Evolutionary conservation across 2,113 vertebrate species (phyloP).

Genomic region (Leptodactylus fuscus): DNA sequence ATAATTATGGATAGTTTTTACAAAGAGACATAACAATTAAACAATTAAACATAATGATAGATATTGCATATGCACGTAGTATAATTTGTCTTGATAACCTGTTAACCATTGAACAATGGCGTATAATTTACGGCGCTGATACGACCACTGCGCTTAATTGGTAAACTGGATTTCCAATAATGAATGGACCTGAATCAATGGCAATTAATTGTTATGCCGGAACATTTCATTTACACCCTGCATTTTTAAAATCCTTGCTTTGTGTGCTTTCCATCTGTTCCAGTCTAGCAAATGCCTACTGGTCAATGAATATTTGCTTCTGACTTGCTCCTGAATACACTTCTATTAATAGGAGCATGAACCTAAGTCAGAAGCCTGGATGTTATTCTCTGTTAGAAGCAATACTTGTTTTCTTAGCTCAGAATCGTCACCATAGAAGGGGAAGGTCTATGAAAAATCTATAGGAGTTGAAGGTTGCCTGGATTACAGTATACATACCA

Average conservation of each 20-base stretch:
- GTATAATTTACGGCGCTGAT: background rate
- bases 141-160: background rate
- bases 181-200: conserved; percentile 7
- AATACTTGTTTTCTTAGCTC: too few relatives aligned
- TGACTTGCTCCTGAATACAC: background rate
- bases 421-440: too few relatives aligned
- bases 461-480: too few relatives aligned
- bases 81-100: background rate
- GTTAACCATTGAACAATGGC: background rate
- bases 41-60: background rate
- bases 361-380: background rate
- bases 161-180: background rate
- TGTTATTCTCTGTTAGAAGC: background rate
- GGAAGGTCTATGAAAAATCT: too few relatives aligned
- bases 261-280: conserved; percentile 49
- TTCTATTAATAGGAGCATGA: background rate
- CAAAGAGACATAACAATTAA: too few relatives aligned
- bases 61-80: background rate
- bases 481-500: too few relatives aligned
- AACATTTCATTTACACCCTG: conserved; percentile 37
- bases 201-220: conserved; percentile 22
- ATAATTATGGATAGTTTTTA: too few relatives aligned
- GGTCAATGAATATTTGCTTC: conserved; percentile 33
- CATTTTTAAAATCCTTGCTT: conserved; percentile 13
- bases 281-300: background rate